Evolutionary conservation across 2,797 vertebrate species (phyloP).

Genomic region (Danio aesculapii): DNA sequence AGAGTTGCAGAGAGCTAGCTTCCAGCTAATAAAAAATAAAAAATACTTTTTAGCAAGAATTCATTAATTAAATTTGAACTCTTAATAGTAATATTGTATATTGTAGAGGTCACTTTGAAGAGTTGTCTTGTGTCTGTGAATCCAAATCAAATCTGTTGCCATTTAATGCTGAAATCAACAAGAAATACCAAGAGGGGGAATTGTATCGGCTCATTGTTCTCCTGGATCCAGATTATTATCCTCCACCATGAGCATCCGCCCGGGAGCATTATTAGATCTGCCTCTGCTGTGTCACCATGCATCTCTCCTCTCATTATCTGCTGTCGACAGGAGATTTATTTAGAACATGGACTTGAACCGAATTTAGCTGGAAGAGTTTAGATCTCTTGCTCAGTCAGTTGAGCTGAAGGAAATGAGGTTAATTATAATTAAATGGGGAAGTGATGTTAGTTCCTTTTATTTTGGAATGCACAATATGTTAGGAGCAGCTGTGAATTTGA

Average conservation of each 20-base stretch:
- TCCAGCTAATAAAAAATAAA: too few relatives aligned
- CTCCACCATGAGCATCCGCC: not conserved
- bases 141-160: not conserved
- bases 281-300: constrained; percentile 7
- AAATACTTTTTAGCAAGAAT: not conserved
- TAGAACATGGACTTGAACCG: constrained; percentile 10
- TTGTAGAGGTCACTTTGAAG: not conserved
- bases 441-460: not conserved
- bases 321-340: constrained; percentile 29
- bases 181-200: not conserved
- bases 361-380: constrained; percentile 34
- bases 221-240: constrained; percentile 31
- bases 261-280: constrained; percentile 37
- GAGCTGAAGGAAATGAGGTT: constrained; percentile 12
- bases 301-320: constrained; percentile 45
- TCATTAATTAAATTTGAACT: not conserved
- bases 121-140: not conserved
- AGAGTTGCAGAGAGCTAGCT: too few relatives aligned
- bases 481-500: not conserved
- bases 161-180: not conserved
- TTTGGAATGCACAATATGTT: not conserved
- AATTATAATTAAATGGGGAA: constrained; percentile 12
- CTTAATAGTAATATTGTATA: not conserved
- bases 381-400: constrained; percentile 10
- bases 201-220: constrained; percentile 15